These are phyloP conservation scores for Pseudococcus longispinus DNA, from an alignment of 2,888 invertebrate species.

Conservation along the genomic window DNA sequence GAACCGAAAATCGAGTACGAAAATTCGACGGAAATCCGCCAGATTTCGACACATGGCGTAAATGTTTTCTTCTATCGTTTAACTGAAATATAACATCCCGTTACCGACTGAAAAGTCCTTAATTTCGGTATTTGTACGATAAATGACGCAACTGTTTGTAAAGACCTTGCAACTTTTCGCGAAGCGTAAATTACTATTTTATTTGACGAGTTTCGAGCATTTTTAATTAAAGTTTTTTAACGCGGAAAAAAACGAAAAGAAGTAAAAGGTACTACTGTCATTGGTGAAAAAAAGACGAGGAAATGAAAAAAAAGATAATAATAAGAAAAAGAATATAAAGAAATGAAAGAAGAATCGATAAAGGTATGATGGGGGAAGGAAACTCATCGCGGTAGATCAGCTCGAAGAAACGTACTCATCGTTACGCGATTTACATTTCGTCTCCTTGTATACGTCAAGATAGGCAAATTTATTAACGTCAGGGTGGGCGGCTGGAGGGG, in stretches of 20 bases:
- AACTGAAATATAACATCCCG: too few relatives aligned
- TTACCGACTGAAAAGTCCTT: background rate
- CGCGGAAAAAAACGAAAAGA: too few relatives aligned
- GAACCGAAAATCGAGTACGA: background rate
- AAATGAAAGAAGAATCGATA: background rate
- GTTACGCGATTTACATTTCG: background rate
- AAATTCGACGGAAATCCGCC: background rate
- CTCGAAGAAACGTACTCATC: background rate
- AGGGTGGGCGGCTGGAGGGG: background rate
- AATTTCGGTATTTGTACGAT: background rate
- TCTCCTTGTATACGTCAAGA: background rate
- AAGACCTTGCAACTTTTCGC: background rate
- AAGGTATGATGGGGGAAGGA: background rate
- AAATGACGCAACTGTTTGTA: background rate
- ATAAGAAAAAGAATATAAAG: background rate
- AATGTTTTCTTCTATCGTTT: background rate
- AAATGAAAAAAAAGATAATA: background rate
- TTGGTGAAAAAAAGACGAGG: background rate
- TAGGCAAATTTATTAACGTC: constrained; percentile 22
- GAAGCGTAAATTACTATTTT: background rate
- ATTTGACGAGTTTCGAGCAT: background rate
- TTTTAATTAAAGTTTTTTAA: background rate
- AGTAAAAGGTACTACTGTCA: too few relatives aligned
- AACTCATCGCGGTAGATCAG: too few relatives aligned
- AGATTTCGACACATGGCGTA: background rate